Conservation (phyloP, 2,797 vertebrate species). For the Eremophila alpestris region DNA sequence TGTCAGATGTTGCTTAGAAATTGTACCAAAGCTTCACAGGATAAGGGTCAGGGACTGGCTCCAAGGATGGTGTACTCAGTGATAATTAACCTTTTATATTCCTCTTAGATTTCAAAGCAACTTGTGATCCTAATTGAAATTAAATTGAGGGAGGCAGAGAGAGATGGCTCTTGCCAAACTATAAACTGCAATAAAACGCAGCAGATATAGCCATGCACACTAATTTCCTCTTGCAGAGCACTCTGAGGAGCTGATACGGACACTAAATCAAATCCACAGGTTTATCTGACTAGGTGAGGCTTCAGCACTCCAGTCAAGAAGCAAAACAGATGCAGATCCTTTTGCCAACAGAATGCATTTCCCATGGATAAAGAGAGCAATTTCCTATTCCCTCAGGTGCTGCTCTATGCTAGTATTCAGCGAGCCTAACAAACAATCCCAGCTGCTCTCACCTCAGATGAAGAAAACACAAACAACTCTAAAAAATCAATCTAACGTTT, state of each 20-base stretch:
- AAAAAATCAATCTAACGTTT: constrained; percentile 74
- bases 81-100: constrained; percentile 32
- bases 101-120: constrained; percentile 14
- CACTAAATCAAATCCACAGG: constrained; percentile 20
- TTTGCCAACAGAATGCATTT: constrained; percentile 55
- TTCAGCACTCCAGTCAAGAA: constrained; percentile 42
- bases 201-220: not conserved
- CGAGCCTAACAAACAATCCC: constrained; percentile 61
- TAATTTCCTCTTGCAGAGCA: constrained; percentile 7
- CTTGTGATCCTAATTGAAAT: constrained; percentile 46
- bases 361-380: constrained; percentile 58
- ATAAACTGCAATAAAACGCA: not conserved
- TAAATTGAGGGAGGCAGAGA: constrained; percentile 8
- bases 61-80: not conserved
- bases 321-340: constrained; percentile 32
- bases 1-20: constrained; percentile 17
- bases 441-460: constrained; percentile 46
- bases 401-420: constrained; percentile 40
- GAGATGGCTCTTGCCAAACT: not conserved
- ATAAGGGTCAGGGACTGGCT: not conserved
- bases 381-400: constrained; percentile 61
- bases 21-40: not conserved
- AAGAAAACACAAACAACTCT: constrained; percentile 68
- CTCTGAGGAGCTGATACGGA: not conserved
- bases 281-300: constrained; percentile 19